A percentile compares a stretch with the other conserved stretches of the same genome.
These are phyloP conservation scores for Mythimna loreyi DNA, from an alignment of 2,888 invertebrate species.

Conservation along the genomic window DNA sequence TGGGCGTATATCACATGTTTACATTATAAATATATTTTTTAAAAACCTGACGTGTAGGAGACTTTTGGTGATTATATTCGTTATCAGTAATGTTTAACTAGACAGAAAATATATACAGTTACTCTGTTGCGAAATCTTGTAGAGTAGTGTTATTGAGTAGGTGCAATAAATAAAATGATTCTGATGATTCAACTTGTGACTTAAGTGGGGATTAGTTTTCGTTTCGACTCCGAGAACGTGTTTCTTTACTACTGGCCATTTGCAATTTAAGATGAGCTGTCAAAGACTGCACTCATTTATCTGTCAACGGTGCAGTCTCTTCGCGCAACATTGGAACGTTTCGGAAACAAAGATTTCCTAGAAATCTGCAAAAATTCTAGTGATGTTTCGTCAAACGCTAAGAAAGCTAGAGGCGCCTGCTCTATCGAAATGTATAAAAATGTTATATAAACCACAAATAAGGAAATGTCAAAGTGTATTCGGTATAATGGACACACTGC, in stretches of 20 bases:
- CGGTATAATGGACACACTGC: constrained; percentile 80
- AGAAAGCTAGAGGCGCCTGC: constrained; percentile 52
- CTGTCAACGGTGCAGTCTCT: constrained; percentile 43
- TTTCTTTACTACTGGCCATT: constrained; percentile 37
- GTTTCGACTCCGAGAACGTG: background rate
- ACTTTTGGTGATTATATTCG: too few species aligned
- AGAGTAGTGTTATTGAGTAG: too few species aligned
- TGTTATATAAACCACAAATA: constrained; percentile 31
- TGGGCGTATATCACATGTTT: too few species aligned
- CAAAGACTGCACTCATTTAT: background rate
- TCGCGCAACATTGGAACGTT: constrained; percentile 19
- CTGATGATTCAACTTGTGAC: too few species aligned
- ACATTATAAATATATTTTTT: too few species aligned
- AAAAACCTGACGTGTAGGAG: too few species aligned
- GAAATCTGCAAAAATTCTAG: constrained; percentile 56
- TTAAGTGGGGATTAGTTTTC: too few species aligned
- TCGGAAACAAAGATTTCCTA: constrained; percentile 5
- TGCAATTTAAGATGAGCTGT: constrained; percentile 7
- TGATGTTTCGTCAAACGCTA: constrained; percentile 61
- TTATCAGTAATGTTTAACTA: too few species aligned
- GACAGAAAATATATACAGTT: too few species aligned
- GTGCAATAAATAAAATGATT: too few species aligned
- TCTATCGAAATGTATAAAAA: constrained; percentile 37
- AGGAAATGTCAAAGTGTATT: constrained; percentile 81
- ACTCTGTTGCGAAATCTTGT: too few species aligned